Evolutionary conservation across 2,797 vertebrate genomes (phyloP).

Genomic region (Hafferia zeledoni): DNA sequence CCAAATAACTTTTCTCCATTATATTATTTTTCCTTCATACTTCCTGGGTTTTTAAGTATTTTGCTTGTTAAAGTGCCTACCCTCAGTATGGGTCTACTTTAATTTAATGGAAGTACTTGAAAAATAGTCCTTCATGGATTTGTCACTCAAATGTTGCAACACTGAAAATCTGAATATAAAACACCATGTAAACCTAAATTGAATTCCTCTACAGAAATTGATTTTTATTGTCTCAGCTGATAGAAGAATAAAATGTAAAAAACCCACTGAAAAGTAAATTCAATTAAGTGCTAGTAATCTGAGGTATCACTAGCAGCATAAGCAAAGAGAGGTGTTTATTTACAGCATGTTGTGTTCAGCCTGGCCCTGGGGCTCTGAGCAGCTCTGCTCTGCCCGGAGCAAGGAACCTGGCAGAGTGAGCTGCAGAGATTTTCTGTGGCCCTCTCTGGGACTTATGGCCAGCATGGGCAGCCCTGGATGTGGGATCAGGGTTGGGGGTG

Average conservation of each 20-base stretch:
- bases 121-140: neutral
- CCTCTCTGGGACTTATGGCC: neutral
- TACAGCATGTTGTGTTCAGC: neutral
- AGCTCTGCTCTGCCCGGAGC: neutral
- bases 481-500: neutral
- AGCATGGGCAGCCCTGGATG: neutral
- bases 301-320: neutral
- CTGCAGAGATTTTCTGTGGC: neutral
- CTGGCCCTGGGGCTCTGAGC: neutral
- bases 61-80: neutral
- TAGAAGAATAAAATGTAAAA: neutral
- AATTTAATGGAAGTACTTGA: neutral
- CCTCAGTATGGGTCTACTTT: neutral
- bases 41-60: neutral
- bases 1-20: neutral
- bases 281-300: neutral
- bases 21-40: neutral
- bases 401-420: neutral
- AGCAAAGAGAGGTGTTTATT: slow-evolving; percentile 4
- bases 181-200: neutral
- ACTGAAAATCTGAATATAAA: slow-evolving; percentile 1
- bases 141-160: neutral
- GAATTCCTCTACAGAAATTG: neutral
- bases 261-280: slow-evolving; percentile 3
- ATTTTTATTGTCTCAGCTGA: slow-evolving; percentile 16